Base-by-base conservation (phyloP, 2,797 vertebrate genomes). In the Miichthys miiuy region DNA sequence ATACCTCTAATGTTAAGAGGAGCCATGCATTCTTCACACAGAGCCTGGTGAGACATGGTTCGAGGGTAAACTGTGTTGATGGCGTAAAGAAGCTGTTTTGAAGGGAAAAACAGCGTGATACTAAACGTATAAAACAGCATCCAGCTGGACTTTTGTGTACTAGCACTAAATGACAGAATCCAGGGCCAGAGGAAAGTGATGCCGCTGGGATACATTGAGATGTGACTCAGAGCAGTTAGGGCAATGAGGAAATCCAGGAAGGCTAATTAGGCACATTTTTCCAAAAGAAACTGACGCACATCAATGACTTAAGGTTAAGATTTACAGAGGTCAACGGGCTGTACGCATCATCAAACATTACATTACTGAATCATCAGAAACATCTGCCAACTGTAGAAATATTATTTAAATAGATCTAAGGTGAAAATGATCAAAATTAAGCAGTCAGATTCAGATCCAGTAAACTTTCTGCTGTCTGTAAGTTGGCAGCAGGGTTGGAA, bases 191-290 rank as follows among this genome's bases (percentile, higher is more conserved):
- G 83, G 77, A 81, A 88, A 88, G 80, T 44, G 75, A 88, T 87
- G 86, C 84, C 76, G 60, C 72, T 75, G 86, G 85, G 82, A 86
- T 84, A 84, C 81, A 81, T 77, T 68, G 64, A 88, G 76, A 89
- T 76, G 83, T 90, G 91, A 93, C 84, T 92, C 83, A 52, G 68
- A 87, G 80, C 64, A 82, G 68, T 72, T 51, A 72, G 41, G 65
- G 72, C 80, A 81, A 76, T 75, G 80, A 92, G 60, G 81, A 79
- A 77, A 77, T 83, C 78, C 89, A 88, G 90, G 78, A 82, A 85
- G 74, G 51, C 41, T 62, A 88, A 87, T 85, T 78, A 83, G 77
- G 66, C 57, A 27, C 7, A 46, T 85, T 89, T 88, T 90, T 88
- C 86, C 89, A 58, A 85, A 81, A 84, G 47, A 83, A 4, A 80